phyloP scores from a whole-genome alignment of 2,113 vertebrate species.

The Ramphastos sulfuratus region DNA sequence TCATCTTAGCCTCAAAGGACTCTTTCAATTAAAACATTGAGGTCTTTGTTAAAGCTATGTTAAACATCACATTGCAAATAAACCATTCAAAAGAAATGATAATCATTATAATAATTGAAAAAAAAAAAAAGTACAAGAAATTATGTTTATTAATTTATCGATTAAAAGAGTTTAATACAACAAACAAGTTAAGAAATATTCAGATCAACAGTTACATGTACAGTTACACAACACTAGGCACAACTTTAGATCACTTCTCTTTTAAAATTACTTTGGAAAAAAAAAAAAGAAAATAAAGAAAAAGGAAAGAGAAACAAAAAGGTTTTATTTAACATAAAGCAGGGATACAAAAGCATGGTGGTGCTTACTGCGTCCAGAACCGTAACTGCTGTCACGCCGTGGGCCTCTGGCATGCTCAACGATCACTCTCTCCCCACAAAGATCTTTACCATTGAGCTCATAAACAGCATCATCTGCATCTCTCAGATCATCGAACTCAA shows the following conservation, averaged over 20 bases:
- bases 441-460: slow-evolving; percentile 95
- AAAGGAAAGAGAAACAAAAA: neutral
- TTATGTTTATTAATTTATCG: slow-evolving; percentile 61
- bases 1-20: slow-evolving; percentile 92
- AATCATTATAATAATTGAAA: neutral
- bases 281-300: neutral
- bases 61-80: slow-evolving; percentile 86
- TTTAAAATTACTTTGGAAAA: slow-evolving; percentile 22
- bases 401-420: slow-evolving; percentile 86
- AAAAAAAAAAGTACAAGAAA: slow-evolving; percentile 70
- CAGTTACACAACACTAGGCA: slow-evolving; percentile 63
- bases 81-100: slow-evolving; percentile 75
- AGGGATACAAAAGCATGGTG: slow-evolving; percentile 64
- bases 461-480: slow-evolving; percentile 97
- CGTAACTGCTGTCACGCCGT: slow-evolving; percentile 88
- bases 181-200: slow-evolving; percentile 56
- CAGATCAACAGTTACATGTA: slow-evolving; percentile 67
- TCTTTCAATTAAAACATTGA: slow-evolving; percentile 99
- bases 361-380: slow-evolving; percentile 92
- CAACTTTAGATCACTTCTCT: slow-evolving; percentile 15
- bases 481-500: slow-evolving; percentile 95
- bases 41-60: slow-evolving; percentile 96
- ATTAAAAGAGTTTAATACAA: slow-evolving; percentile 68
- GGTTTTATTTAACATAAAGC: slow-evolving; percentile 52
- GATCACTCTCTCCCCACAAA: slow-evolving; percentile 91